These are phyloP conservation scores for Aleadryas rufinucha DNA, from an alignment of 2,113 vertebrate species.

Conservation along the genomic window DNA sequence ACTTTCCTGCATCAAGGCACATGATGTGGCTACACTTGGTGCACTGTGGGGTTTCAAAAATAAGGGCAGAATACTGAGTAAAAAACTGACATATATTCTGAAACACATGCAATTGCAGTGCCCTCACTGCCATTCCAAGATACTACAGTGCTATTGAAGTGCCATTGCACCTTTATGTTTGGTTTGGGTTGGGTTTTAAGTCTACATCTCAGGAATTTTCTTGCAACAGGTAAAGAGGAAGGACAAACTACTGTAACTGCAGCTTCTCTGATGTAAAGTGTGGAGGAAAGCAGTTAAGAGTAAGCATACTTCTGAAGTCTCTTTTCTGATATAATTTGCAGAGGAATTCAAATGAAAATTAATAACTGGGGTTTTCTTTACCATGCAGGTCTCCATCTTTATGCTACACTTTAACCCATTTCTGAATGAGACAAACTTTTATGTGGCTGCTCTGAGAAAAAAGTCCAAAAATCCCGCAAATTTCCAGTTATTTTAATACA, in stretches of 20 bases:
- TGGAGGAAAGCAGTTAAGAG: neutral
- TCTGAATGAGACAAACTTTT: neutral
- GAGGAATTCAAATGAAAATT: neutral
- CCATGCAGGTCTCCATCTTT: neutral
- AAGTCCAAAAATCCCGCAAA: fast-evolving
- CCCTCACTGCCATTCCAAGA: neutral
- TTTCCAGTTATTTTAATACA: neutral
- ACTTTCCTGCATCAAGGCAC: neutral
- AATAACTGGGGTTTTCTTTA: neutral
- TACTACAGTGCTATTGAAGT: neutral
- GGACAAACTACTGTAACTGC: neutral
- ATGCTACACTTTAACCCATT: neutral
- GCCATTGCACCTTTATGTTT: neutral
- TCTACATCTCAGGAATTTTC: neutral
- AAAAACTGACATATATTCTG: neutral
- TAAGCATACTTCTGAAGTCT: neutral
- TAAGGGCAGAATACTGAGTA: neutral
- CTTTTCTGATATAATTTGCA: neutral
- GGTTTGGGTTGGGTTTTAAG: neutral
- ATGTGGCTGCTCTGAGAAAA: neutral
- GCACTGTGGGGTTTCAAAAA: neutral
- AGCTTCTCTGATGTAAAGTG: neutral
- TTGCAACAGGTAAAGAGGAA: neutral
- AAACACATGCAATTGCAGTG: neutral
- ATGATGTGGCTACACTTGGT: neutral